Evolutionary conservation across 1,140 invertebrate species (phyloP).

Genomic region (Orchesella cincta): DNA sequence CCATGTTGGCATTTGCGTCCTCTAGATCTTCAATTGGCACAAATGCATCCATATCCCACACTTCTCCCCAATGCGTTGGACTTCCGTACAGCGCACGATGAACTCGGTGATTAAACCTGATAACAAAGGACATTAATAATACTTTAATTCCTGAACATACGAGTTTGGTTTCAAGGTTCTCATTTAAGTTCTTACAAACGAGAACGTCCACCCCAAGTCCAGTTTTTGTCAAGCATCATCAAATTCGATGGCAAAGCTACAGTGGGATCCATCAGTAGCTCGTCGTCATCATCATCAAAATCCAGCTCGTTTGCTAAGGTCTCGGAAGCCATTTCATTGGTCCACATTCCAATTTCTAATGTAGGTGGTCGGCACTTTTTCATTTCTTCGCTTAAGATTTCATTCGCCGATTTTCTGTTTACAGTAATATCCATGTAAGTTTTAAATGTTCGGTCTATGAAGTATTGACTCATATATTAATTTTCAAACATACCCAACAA

Average conservation of each 20-base stretch:
- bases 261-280: conserved; percentile 55
- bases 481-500: conserved; percentile 35
- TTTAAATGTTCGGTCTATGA: not conserved
- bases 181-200: no score
- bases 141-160: not conserved
- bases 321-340: conserved; percentile 75
- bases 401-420: conserved; percentile 57
- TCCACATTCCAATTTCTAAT: conserved; percentile 87
- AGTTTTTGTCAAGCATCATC: conserved; percentile 54
- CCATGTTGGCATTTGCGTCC: conserved; percentile 48
- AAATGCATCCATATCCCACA: conserved; percentile 50
- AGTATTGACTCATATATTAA: not conserved
- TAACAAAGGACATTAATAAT: conserved; percentile 21
- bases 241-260: conserved; percentile 56
- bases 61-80: conserved; percentile 51
- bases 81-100: conserved; percentile 50
- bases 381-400: conserved; percentile 58
- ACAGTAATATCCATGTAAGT: not conserved
- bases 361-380: conserved; percentile 58
- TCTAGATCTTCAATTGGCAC: conserved; percentile 48
- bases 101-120: conserved; percentile 50
- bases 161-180: not conserved
- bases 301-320: conserved; percentile 45
- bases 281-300: conserved; percentile 54
- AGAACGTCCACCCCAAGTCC: conserved; percentile 49